These are phyloP conservation scores for Holacanthus passer DNA, from an alignment of 2,113 vertebrate species.

Conservation along the genomic window DNA sequence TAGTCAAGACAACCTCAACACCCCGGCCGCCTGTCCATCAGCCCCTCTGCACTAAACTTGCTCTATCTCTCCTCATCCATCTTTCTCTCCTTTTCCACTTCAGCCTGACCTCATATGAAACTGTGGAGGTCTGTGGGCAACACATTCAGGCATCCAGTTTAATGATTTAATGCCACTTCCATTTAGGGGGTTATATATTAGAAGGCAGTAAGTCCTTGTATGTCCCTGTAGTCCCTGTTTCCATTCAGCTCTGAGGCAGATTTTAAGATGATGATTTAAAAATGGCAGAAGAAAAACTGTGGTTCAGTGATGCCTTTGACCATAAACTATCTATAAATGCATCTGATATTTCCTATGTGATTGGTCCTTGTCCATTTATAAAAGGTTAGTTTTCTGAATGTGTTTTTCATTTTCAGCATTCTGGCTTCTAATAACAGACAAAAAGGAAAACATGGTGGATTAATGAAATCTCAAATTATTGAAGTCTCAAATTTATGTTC, in stretches of 20 bases:
- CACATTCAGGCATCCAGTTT: conserved; percentile 41
- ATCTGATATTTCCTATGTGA: neutral
- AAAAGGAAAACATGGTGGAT: neutral
- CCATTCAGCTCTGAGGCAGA: conserved; percentile 9
- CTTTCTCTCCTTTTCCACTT: conserved; percentile 58
- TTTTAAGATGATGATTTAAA: conserved; percentile 11
- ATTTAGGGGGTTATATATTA: conserved; percentile 55
- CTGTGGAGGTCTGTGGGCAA: conserved; percentile 52
- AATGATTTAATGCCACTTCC: conserved; percentile 58
- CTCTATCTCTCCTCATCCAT: conserved; percentile 44
- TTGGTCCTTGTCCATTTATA: neutral
- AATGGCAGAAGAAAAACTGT: neutral
- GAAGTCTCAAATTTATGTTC: neutral
- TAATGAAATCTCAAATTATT: neutral
- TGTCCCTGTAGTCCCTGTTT: conserved; percentile 18
- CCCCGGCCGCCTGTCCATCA: conserved; percentile 43
- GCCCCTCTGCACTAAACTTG: neutral
- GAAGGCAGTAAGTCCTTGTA: conserved; percentile 15
- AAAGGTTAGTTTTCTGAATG: neutral
- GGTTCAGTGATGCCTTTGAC: neutral
- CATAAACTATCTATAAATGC: neutral
- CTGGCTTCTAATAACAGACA: neutral
- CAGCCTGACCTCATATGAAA: conserved; percentile 39
- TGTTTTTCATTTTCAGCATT: neutral
- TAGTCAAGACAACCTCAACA: conserved; percentile 15